Conservation (phyloP, 2,797 vertebrate genomes). For the Scleropages formosus region DNA sequence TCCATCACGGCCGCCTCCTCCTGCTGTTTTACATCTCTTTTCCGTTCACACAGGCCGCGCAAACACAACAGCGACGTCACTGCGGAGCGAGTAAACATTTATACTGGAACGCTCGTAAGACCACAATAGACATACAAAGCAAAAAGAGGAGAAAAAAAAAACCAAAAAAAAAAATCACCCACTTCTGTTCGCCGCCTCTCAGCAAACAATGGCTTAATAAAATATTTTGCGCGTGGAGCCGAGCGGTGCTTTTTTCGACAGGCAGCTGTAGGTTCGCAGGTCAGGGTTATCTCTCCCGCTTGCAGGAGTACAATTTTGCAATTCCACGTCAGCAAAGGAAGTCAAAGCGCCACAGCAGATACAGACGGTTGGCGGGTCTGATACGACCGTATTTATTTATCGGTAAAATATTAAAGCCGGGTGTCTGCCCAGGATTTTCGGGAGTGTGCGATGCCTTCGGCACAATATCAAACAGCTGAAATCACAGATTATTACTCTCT, state of each 20-base stretch:
- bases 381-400: conserved; percentile 43
- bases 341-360: conserved; percentile 14
- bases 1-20: conserved; percentile 52
- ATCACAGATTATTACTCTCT: conserved; percentile 47
- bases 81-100: conserved; percentile 41
- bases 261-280: neutral
- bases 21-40: no score
- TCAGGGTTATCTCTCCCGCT: conserved; percentile 1
- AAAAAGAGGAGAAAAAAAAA: conserved; percentile 19
- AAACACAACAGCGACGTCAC: no score
- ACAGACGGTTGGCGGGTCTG: conserved; percentile 26
- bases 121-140: conserved; percentile 29
- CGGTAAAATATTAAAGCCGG: conserved; percentile 46
- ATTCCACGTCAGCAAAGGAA: conserved; percentile 47
- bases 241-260: neutral
- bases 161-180: neutral
- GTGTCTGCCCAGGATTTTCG: conserved; percentile 22
- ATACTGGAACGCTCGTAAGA: conserved; percentile 31
- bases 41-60: no score
- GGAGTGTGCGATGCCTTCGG: conserved; percentile 44
- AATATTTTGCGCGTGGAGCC: neutral
- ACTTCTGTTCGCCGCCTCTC: neutral
- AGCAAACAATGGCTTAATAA: neutral
- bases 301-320: conserved; percentile 45
- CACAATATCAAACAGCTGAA: conserved; percentile 44